A percentile compares a stretch with the other conserved stretches of the same genome.
These are phyloP conservation scores for Malurus leucopterus DNA, from an alignment of 2,797 vertebrate species.

Conservation along the genomic window DNA sequence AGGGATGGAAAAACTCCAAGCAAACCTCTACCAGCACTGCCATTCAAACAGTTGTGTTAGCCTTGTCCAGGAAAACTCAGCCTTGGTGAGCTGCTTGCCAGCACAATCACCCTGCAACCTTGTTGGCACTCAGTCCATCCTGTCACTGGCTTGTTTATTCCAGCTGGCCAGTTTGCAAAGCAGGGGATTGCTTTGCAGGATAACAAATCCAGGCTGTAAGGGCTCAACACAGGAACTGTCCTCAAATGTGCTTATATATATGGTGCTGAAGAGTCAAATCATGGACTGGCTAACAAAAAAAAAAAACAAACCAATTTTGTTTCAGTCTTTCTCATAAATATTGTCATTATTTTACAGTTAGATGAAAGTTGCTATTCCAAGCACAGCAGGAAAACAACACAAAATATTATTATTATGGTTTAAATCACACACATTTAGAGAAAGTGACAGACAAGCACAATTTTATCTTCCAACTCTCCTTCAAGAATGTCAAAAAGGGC, in stretches of 20 bases:
- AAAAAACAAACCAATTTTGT: neutral
- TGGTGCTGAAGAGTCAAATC: neutral
- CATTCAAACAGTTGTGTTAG: neutral
- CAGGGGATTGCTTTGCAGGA: neutral
- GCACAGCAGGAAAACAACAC: neutral
- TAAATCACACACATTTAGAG: neutral
- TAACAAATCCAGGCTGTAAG: neutral
- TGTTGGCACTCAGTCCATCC: neutral
- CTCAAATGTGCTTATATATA: neutral
- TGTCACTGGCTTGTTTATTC: neutral
- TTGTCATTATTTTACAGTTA: neutral
- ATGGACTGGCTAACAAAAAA: neutral
- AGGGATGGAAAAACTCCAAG: neutral
- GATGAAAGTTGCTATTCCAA: neutral
- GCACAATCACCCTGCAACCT: neutral
- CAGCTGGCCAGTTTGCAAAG: neutral
- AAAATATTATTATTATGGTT: neutral
- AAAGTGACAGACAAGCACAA: neutral
- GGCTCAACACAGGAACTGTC: neutral
- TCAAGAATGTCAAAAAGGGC: neutral
- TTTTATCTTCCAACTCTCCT: neutral
- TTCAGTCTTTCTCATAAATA: neutral
- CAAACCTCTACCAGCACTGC: neutral
- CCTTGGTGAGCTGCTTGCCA: neutral
- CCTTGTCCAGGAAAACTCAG: neutral